A percentile compares a stretch with the other conserved stretches of the same genome.
These are phyloP conservation scores for Zootoca vivipara DNA, from an alignment of 2,113 vertebrate genomes.

Conservation along the genomic window DNA sequence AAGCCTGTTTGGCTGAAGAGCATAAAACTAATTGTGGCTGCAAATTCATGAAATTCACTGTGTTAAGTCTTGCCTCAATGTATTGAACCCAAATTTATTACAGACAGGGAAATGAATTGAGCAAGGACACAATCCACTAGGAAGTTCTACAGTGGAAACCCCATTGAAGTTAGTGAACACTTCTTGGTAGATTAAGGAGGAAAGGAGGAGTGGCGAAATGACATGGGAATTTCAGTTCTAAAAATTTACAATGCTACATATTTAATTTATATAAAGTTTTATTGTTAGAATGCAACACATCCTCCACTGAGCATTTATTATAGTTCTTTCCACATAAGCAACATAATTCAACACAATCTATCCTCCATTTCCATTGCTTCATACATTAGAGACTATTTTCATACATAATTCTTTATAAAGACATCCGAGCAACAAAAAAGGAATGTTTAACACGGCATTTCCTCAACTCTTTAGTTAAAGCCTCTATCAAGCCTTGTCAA, in stretches of 20 bases:
- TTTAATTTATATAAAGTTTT: conserved; percentile 42
- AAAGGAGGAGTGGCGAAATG: conserved; percentile 12
- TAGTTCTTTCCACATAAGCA: background rate
- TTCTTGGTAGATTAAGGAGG: background rate
- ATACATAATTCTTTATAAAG: background rate
- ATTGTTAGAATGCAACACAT: conserved; percentile 25
- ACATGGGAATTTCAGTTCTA: conserved; percentile 20
- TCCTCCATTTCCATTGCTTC: background rate
- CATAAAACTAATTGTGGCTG: too few species aligned
- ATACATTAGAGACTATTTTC: background rate
- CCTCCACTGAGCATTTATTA: conserved; percentile 4
- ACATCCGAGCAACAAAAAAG: background rate
- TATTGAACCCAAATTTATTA: too few species aligned
- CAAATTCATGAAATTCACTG: too few species aligned
- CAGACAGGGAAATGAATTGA: conserved; percentile 1
- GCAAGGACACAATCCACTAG: conserved; percentile 33
- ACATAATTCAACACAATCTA: background rate
- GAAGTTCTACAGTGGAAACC: background rate
- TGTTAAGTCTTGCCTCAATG: too few species aligned
- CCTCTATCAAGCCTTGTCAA: background rate
- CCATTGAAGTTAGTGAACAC: background rate
- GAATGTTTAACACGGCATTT: background rate
- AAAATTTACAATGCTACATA: conserved; percentile 56
- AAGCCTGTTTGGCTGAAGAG: too few species aligned
- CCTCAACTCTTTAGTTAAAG: background rate